Evolutionary conservation across 2,888 invertebrate genomes (phyloP).

Genomic region (Lottia gigantea): DNA sequence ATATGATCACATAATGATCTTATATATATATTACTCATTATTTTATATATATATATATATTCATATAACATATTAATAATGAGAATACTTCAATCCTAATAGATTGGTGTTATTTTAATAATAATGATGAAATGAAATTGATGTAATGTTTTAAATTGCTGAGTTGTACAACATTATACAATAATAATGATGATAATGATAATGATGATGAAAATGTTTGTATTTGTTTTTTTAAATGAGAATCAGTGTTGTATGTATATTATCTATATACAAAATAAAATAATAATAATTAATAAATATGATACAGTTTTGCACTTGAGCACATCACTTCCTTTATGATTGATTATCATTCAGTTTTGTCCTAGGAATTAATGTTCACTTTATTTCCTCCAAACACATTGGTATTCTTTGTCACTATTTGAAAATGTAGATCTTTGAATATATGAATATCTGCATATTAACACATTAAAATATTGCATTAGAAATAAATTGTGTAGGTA

Average conservation of each 20-base stretch:
- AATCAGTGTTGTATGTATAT: no score
- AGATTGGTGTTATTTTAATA: conserved; percentile 7
- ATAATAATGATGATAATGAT: no score
- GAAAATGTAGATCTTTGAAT: not conserved
- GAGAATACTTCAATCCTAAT: conserved; percentile 1
- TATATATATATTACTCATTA: not conserved
- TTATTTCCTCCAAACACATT: no score
- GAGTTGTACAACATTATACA: no score
- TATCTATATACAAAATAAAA: not conserved
- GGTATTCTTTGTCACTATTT: no score
- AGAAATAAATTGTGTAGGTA: not conserved
- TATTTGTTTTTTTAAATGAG: no score
- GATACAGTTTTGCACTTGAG: conserved; percentile 11
- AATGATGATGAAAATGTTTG: no score
- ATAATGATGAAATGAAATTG: not conserved
- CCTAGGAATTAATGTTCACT: no score
- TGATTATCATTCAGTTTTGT: no score
- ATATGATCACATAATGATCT: conserved; percentile 7
- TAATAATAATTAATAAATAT: conserved; percentile 5
- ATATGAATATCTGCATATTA: conserved; percentile 6
- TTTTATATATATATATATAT: not conserved
- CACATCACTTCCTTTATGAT: conserved; percentile 3
- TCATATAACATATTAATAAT: not conserved
- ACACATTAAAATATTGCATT: conserved; percentile 10
- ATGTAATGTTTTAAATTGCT: no score